Percentiles rank a stretch among this genome's conserved stretches.
Evolutionary conservation across 2,113 vertebrate genomes (phyloP).

Genomic region (Brevimyrus niger): DNA sequence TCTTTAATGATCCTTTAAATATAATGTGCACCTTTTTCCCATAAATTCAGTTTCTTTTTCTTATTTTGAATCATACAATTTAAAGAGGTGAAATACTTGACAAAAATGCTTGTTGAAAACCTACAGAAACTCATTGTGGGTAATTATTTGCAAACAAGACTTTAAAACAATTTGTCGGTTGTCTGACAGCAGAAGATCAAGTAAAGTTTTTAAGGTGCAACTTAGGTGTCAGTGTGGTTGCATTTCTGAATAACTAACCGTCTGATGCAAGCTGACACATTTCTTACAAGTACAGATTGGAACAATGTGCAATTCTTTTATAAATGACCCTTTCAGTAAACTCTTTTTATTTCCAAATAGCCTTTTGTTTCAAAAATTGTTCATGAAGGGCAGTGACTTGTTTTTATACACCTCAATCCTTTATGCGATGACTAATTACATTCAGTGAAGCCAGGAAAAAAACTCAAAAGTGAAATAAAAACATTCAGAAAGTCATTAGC

Average conservation of each 20-base stretch:
- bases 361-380: conserved; percentile 39
- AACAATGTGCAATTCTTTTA: conserved; percentile 1
- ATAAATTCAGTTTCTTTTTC: neutral
- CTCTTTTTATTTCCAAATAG: conserved; percentile 34
- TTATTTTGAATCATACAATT: conserved; percentile 19
- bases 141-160: conserved; percentile 33
- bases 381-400: conserved; percentile 56
- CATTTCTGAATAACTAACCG: conserved; percentile 43
- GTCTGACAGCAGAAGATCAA: conserved; percentile 24
- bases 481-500: neutral
- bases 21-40: neutral
- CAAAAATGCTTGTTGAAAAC: conserved; percentile 49
- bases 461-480: neutral
- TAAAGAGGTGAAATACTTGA: conserved; percentile 42
- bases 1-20: neutral
- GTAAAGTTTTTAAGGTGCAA: neutral
- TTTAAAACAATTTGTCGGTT: conserved; percentile 34
- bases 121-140: conserved; percentile 38
- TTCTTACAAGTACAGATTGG: conserved; percentile 43
- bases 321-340: conserved; percentile 27
- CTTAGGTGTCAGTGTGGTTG: neutral
- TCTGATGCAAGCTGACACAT: conserved; percentile 48
- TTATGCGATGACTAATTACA: conserved; percentile 43
- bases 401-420: conserved; percentile 34
- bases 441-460: neutral